Evolutionary conservation across 2,797 vertebrate species (phyloP).

Genomic region (Garrulus glandarius): DNA sequence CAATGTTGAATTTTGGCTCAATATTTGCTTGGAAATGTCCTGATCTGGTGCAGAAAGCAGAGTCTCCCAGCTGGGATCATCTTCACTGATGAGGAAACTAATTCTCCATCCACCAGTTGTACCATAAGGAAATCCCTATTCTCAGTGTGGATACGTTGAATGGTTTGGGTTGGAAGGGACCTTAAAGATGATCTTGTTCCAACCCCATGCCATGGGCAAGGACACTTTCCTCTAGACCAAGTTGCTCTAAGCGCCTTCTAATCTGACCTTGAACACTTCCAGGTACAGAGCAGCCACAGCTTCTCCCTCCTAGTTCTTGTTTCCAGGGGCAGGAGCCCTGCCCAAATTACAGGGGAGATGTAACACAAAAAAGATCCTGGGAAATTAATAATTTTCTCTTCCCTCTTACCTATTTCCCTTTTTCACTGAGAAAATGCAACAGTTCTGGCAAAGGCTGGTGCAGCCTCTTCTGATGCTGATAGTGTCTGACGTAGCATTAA

Average conservation of each 20-base stretch:
- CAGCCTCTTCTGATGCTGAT: slow-evolving; percentile 23
- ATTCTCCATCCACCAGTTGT: neutral
- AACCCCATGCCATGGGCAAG: neutral
- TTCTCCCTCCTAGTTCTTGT: neutral
- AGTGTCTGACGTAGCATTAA: slow-evolving; percentile 43
- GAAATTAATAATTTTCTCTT: neutral
- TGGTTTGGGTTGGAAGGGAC: neutral
- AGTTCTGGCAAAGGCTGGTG: neutral
- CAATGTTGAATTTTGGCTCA: neutral
- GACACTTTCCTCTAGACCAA: neutral
- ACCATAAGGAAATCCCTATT: neutral
- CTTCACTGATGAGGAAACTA: neutral
- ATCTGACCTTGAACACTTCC: neutral
- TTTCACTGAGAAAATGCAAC: neutral
- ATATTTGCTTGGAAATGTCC: neutral
- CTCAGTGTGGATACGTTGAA: fast-evolving
- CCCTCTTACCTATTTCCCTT: neutral
- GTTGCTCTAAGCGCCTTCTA: neutral
- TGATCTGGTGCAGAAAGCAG: neutral
- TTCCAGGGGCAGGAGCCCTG: neutral
- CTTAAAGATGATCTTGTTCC: neutral
- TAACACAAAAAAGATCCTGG: neutral
- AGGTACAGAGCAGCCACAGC: neutral
- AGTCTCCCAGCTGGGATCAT: neutral
- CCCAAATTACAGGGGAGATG: neutral